Conservation (phyloP, 2,888 invertebrate species). For the Lapara coniferarum region DNA sequence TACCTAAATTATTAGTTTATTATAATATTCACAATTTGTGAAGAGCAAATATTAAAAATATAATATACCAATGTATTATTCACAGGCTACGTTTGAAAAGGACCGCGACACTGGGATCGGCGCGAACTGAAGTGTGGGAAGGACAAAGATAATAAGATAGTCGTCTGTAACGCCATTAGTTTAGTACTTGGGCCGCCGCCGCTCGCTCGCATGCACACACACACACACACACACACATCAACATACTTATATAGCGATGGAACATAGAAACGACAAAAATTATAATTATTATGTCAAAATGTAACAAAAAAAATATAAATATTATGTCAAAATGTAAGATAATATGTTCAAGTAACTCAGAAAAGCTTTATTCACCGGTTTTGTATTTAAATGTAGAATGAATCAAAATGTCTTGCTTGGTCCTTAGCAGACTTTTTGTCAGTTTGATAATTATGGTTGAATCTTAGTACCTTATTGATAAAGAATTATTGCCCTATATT, state of each 20-base stretch:
- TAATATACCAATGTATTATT: slow-evolving; percentile 27
- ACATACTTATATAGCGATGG: neutral
- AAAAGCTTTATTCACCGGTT: too few relatives aligned
- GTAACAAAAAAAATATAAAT: too few relatives aligned
- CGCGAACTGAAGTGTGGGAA: slow-evolving; percentile 45
- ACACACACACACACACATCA: neutral
- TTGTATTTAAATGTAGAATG: too few relatives aligned
- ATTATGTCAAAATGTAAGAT: neutral
- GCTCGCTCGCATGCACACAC: slow-evolving; percentile 11
- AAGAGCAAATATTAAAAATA: too few relatives aligned
- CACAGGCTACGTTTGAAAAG: slow-evolving; percentile 49
- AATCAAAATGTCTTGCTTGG: too few relatives aligned
- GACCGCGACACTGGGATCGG: slow-evolving; percentile 42
- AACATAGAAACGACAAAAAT: too few relatives aligned
- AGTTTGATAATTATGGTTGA: too few relatives aligned
- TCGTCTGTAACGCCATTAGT: slow-evolving; percentile 69
- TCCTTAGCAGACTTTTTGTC: too few relatives aligned
- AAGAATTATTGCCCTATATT: too few relatives aligned
- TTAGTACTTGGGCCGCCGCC: slow-evolving; percentile 60
- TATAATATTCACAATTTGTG: neutral
- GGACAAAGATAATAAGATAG: slow-evolving; percentile 53
- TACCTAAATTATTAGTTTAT: neutral
- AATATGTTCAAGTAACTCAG: neutral
- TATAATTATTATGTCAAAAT: neutral
- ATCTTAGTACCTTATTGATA: too few relatives aligned